Evolutionary conservation across 2,888 invertebrate genomes (phyloP).

Genomic region (Leptogaster cylindrica): DNA sequence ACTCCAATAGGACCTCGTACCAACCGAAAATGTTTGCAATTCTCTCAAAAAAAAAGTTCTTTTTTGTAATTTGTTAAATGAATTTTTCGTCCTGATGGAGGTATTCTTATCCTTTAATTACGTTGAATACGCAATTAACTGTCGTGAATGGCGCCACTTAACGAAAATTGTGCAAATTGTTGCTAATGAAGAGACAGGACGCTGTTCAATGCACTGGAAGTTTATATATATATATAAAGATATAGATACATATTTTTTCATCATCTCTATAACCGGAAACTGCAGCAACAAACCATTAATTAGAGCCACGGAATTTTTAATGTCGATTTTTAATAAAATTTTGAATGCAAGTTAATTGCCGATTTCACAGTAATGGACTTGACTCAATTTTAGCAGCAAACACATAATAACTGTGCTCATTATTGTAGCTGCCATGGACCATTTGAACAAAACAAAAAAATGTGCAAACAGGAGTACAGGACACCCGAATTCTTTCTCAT

Average conservation of each 20-base stretch:
- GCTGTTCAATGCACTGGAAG: background rate
- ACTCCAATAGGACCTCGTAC: no score
- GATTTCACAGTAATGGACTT: slow-evolving; percentile 37
- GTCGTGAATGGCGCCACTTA: slow-evolving; percentile 26
- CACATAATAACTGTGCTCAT: slow-evolving; percentile 19
- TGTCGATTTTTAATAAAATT: slow-evolving; percentile 43
- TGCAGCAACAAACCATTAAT: slow-evolving; percentile 40
- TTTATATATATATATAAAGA: no score
- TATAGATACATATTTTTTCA: no score
- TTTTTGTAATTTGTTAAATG: slow-evolving; percentile 6
- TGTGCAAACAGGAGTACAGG: no score
- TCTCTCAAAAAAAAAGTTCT: no score
- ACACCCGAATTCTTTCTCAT: no score
- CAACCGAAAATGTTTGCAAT: no score
- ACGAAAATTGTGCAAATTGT: slow-evolving; percentile 33
- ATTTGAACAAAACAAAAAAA: no score
- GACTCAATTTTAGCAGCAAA: slow-evolving; percentile 9
- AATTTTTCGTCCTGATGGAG: background rate
- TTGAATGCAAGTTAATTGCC: slow-evolving; percentile 41
- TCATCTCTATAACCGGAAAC: background rate
- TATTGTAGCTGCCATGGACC: background rate
- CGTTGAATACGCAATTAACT: slow-evolving; percentile 32
- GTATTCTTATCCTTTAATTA: slow-evolving; percentile 9
- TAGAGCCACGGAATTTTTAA: slow-evolving; percentile 41
- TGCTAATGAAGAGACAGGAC: slow-evolving; percentile 28